phyloP scores from a whole-genome alignment of 2,888 invertebrate species.

The Heliconius charithonia region DNA sequence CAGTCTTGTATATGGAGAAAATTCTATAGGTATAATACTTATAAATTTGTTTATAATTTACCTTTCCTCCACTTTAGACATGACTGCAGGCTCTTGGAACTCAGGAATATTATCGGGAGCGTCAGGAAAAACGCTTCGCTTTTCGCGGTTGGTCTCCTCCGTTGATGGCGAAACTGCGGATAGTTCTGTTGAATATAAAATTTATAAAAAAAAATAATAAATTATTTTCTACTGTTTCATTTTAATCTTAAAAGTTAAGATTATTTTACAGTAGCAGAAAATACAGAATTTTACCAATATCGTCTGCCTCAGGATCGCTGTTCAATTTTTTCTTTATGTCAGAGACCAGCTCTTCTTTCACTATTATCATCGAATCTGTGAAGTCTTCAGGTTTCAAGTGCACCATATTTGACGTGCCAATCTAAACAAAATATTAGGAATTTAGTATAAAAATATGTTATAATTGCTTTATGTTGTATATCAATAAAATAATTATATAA shows the following conservation, averaged over 20 bases:
- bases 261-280: no score
- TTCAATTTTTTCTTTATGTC: slow-evolving; percentile 69
- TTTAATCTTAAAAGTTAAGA: no score
- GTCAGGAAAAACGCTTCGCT: slow-evolving; percentile 72
- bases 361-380: slow-evolving; percentile 60
- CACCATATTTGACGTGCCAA: slow-evolving; percentile 69
- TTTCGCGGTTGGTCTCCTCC: slow-evolving; percentile 54
- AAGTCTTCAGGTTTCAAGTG: slow-evolving; percentile 65
- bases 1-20: background rate
- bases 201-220: background rate
- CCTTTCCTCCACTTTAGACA: slow-evolving; percentile 68
- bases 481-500: background rate
- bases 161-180: slow-evolving; percentile 47
- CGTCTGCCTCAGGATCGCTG: slow-evolving; percentile 71
- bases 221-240: no score
- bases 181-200: slow-evolving; percentile 44
- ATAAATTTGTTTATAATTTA: slow-evolving; percentile 42
- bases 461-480: background rate
- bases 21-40: background rate
- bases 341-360: slow-evolving; percentile 56
- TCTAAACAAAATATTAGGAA: slow-evolving; percentile 51
- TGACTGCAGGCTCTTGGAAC: slow-evolving; percentile 58
- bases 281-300: slow-evolving; percentile 57
- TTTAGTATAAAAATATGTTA: background rate
- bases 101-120: slow-evolving; percentile 60